Evolutionary conservation across 1,140 invertebrate species (phyloP).

Genomic region (Matsumurasca onukii): DNA sequence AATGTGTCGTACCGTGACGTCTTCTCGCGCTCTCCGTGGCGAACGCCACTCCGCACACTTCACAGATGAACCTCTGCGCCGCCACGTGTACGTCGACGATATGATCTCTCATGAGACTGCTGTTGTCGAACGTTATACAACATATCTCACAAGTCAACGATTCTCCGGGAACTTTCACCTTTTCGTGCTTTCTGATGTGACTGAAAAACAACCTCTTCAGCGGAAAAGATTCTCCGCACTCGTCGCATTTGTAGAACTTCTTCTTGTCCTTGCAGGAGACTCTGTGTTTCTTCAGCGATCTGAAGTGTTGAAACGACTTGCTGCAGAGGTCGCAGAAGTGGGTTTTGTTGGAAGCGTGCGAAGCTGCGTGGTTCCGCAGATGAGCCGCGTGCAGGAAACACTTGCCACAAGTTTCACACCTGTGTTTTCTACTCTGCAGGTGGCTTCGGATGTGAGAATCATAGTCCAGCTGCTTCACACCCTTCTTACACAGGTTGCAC

Average conservation of each 20-base stretch:
- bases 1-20: background rate
- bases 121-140: slow-evolving; percentile 8
- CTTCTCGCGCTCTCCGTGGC: background rate
- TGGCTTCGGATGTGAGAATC: background rate
- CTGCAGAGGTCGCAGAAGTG: slow-evolving; percentile 7
- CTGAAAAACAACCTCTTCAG: background rate
- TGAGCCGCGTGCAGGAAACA: slow-evolving; percentile 67
- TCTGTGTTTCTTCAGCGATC: slow-evolving; percentile 7
- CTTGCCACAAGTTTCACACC: slow-evolving; percentile 64
- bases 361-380: background rate
- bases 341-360: slow-evolving; percentile 12
- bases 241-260: slow-evolving; percentile 51
- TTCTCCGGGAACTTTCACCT: slow-evolving; percentile 47
- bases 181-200: slow-evolving; percentile 3
- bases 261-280: slow-evolving; percentile 37
- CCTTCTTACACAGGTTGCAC: background rate
- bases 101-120: slow-evolving; percentile 11
- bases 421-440: slow-evolving; percentile 72
- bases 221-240: background rate
- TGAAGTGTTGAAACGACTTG: slow-evolving; percentile 48
- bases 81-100: slow-evolving; percentile 6
- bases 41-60: background rate
- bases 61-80: slow-evolving; percentile 13
- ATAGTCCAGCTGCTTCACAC: background rate
- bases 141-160: slow-evolving; percentile 52